A percentile compares a stretch with the other conserved stretches of the same genome.
phyloP scores from a whole-genome alignment of 2,113 vertebrate species.

The Noctilio leporinus region DNA sequence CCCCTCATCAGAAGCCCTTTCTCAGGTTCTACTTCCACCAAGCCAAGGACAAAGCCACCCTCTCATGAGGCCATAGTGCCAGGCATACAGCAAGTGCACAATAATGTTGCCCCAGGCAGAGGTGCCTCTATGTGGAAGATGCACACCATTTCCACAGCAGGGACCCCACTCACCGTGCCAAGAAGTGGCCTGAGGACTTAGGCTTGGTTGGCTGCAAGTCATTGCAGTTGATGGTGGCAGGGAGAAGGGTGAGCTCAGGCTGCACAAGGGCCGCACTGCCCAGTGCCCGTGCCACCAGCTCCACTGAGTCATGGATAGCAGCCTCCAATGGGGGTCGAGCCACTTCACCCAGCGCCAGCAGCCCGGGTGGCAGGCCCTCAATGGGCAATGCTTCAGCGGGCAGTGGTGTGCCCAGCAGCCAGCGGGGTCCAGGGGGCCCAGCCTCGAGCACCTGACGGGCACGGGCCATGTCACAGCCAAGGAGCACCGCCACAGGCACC shows the following conservation, averaged over 20 bases:
- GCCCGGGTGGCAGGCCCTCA: conserved; percentile 85
- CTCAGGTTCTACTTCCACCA: not conserved
- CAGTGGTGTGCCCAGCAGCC: conserved; percentile 92
- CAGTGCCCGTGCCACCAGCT: conserved; percentile 83
- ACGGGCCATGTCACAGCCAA: conserved; percentile 83
- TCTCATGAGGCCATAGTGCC: not conserved
- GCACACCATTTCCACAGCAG: no score
- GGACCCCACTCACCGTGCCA: conserved; percentile 81
- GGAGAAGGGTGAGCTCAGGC: conserved; percentile 80
- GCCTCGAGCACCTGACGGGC: conserved; percentile 80
- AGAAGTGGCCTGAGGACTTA: conserved; percentile 78
- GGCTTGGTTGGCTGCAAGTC: conserved; percentile 67
- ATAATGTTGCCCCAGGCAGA: accelerated
- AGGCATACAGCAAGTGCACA: not conserved
- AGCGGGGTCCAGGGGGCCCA: conserved; percentile 84
- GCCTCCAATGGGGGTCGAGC: conserved; percentile 86
- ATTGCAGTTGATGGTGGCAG: conserved; percentile 81
- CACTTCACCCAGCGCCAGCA: conserved; percentile 91
- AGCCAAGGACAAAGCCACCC: not conserved
- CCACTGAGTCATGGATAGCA: conserved; percentile 85
- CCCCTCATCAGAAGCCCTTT: not conserved
- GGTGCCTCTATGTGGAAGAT: not conserved
- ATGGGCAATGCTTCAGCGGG: conserved; percentile 84
- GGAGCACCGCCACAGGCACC: conserved; percentile 20
- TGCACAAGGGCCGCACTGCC: conserved; percentile 70